Evolutionary conservation across 2,113 vertebrate species (phyloP).

Genomic region (Myrmecobius fasciatus): DNA sequence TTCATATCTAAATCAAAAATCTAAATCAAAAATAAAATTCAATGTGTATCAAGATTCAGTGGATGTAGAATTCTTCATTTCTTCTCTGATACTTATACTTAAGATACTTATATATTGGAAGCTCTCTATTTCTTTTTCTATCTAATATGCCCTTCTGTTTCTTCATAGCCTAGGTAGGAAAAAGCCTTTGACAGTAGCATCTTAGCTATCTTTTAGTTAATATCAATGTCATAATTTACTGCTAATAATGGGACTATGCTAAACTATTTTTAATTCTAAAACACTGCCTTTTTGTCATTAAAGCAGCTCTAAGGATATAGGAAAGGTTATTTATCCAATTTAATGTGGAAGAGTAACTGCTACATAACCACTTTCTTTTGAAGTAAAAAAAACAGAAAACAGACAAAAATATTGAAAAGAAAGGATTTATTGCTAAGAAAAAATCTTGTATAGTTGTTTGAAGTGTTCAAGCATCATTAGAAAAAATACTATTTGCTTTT

Average conservation of each 20-base stretch:
- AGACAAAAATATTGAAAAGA: conserved; percentile 67
- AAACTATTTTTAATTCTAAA: conserved; percentile 64
- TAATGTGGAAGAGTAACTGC: conserved; percentile 57
- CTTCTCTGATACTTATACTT: not conserved
- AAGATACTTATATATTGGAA: not conserved
- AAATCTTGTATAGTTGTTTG: conserved; percentile 62
- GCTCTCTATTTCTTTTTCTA: not conserved
- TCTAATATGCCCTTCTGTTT: not conserved
- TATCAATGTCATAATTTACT: conserved; percentile 63
- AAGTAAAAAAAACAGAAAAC: conserved; percentile 59
- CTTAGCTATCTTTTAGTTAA: conserved; percentile 71
- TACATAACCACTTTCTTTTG: conserved; percentile 63
- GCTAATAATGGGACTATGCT: conserved; percentile 44
- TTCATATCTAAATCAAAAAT: conserved; percentile 44
- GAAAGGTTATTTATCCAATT: conserved; percentile 73
- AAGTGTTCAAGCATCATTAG: conserved; percentile 74
- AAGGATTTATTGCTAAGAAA: conserved; percentile 66
- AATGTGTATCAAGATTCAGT: conserved; percentile 34
- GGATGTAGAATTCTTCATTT: not conserved
- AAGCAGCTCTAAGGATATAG: conserved; percentile 60
- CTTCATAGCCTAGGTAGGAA: conserved; percentile 51
- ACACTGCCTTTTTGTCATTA: conserved; percentile 63
- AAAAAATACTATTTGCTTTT: conserved; percentile 70
- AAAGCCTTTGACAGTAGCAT: conserved; percentile 49
- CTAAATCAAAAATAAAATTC: too few species aligned